Evolutionary conservation across 1,140 invertebrate genomes (phyloP), one percentile per base, ranked within the genome.

Genomic region (Nebria ingens): DNA sequence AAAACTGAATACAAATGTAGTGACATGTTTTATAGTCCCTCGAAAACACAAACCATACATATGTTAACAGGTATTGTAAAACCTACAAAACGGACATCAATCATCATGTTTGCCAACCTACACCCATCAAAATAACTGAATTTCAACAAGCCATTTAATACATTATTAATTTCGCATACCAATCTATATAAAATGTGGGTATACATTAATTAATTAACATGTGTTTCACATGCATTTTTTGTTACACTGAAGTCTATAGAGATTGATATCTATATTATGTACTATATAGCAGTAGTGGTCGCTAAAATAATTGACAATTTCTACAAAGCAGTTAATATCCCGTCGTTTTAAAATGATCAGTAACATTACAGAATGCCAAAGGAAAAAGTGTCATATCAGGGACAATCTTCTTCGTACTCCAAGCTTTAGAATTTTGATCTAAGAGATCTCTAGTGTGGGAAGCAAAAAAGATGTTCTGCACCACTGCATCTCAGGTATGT

Each of bases 61-160:
- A 45, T 45, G 40, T 45, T 45, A 45, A 45, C 40, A 45, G 40
- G 40, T 45, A 45, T 45, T 45, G 40, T 45, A 45, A 45, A 45
- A 45, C 17, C 15, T 9, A 12, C 6, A 17, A 45, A 45, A 3
- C 15, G 6, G 17, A 17, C 40, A 45, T 45, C 40, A 9, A 45
- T 45, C 40, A 45, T 45, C 6, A 17, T 12, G 40, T 45, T 17
- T 17, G 40, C 4, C 40, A 34, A 6, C 6, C 25, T 34, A 34
- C 25, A 34, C 25, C 25, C 25, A 45, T 45, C 40, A 45, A 45
- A 9, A 45, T 45, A 45, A 4, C 40, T 45, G 40, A 45, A 45
- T 45, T 45, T 45, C 17, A 45, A 45, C 40, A 45, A 45, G 40
- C 40, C 15, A 3, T 34, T n/a, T 9, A 9, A 45, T 45, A 45